Evolutionary conservation across 2,113 vertebrate species (phyloP).

Genomic region (Bostrychus sinensis): DNA sequence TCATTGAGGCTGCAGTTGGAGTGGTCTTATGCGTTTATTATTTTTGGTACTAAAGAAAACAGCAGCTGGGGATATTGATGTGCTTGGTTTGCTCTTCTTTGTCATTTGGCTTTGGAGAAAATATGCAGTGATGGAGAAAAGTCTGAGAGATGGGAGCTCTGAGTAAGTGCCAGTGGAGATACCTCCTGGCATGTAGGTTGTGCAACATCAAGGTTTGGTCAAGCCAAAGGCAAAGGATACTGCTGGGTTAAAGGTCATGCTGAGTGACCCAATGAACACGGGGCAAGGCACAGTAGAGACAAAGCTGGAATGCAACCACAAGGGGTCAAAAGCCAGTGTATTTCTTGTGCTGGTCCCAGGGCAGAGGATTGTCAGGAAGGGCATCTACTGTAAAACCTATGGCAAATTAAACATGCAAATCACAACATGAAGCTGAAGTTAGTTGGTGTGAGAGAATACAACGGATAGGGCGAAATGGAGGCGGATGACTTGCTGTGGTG

Average conservation of each 20-base stretch:
- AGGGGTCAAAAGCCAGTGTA: too few species aligned
- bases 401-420: not conserved
- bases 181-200: slow-evolving; percentile 16
- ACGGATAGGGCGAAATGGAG: slow-evolving; percentile 11
- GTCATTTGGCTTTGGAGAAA: slow-evolving; percentile 1
- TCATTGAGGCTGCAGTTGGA: slow-evolving; percentile 10
- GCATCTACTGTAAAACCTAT: too few species aligned
- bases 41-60: slow-evolving; percentile 22
- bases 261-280: slow-evolving; percentile 53
- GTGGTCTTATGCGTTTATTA: slow-evolving; percentile 3
- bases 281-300: slow-evolving; percentile 45
- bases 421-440: too few species aligned
- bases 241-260: slow-evolving; percentile 20
- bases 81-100: slow-evolving; percentile 7
- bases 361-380: too few species aligned
- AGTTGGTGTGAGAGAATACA: too few species aligned
- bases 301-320: not conserved
- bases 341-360: too few species aligned
- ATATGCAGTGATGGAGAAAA: slow-evolving; percentile 41
- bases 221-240: slow-evolving; percentile 22
- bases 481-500: slow-evolving; percentile 21
- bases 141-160: slow-evolving; percentile 29
- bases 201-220: slow-evolving; percentile 26
- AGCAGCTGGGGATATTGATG: slow-evolving; percentile 1
- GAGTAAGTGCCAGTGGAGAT: slow-evolving; percentile 28